Evolutionary conservation across 37 sponge, comb jelly and placozoan species (phyloP), one percentile per base, ranked within the genome.

Genomic region (Crambe crambe): DNA sequence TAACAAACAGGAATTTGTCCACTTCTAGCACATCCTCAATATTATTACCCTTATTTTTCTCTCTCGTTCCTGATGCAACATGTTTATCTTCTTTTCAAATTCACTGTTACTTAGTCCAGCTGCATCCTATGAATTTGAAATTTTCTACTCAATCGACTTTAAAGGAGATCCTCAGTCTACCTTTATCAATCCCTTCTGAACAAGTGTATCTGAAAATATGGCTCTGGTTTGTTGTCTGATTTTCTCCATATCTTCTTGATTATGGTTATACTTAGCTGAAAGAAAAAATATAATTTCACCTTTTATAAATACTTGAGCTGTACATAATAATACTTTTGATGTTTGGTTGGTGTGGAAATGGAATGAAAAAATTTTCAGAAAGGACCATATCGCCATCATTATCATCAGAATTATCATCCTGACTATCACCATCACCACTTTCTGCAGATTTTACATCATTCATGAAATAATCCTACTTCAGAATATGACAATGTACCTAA

Each of bases 41-140:
- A n/a, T n/a, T 15, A 51, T 21, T 71, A 81, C 82, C 60, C 77
- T 82, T 2, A 80, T 76, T 76, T 81, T 58, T 57, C 70, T 65
- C 27, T 80, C 77, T 42, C 83, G 76, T 57, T 90, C 72, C 37
- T 65, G 59, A 29, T 68, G 26, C 20, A 90, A 81, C 21, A 58
- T 15, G 35, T 72, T 42, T 78, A 85, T 77, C 80, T 85, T 90
- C 41, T 72, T 58, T 40, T 85, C 81, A 75, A 77, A 81, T 35
- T 72, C 42, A 38, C 69, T 34, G 3, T 40, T 61, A 10, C 43
- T 81, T 67, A 90, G 20, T 6, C 86, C 86, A 64, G 22, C 58
- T 22, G 73, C 63, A 25, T 56, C 73, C 91, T 90, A 54, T 30
- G 36, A 0, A 47, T 6, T 15, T 47, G 12, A 47, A n/a, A n/a